Evolutionary conservation across 2,888 invertebrate genomes (phyloP).

Genomic region (Adelognathus sp.): DNA sequence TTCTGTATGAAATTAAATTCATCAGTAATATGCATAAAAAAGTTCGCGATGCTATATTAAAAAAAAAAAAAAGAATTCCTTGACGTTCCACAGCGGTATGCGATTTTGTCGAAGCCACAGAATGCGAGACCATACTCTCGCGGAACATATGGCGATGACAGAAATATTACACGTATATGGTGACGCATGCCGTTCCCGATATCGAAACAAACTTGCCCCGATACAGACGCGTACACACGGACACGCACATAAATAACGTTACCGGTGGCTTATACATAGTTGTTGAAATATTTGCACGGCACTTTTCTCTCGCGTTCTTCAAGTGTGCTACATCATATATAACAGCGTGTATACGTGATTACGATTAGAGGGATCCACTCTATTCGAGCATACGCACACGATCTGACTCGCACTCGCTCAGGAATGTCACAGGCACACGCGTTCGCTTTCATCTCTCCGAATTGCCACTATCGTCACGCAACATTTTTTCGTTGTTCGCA

Average conservation of each 20-base stretch:
- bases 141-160: constrained; percentile 52
- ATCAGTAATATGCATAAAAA: no score
- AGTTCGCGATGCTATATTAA: no score
- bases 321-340: background rate
- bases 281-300: background rate
- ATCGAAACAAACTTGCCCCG: constrained; percentile 49
- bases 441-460: no score
- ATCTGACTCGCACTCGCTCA: background rate
- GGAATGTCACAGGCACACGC: constrained; percentile 12
- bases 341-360: constrained; percentile 23
- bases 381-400: background rate
- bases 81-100: no score
- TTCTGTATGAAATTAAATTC: no score
- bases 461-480: no score
- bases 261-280: background rate
- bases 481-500: no score
- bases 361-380: constrained; percentile 51
- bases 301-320: background rate
- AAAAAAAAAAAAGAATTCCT: no score
- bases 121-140: background rate
- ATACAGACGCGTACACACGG: no score
- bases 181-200: constrained; percentile 57
- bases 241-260: background rate
- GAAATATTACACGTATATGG: constrained; percentile 41
- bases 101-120: background rate